These are phyloP conservation scores for Siniperca undulata DNA, from an alignment of 2,797 vertebrate species.

Conservation along the genomic window DNA sequence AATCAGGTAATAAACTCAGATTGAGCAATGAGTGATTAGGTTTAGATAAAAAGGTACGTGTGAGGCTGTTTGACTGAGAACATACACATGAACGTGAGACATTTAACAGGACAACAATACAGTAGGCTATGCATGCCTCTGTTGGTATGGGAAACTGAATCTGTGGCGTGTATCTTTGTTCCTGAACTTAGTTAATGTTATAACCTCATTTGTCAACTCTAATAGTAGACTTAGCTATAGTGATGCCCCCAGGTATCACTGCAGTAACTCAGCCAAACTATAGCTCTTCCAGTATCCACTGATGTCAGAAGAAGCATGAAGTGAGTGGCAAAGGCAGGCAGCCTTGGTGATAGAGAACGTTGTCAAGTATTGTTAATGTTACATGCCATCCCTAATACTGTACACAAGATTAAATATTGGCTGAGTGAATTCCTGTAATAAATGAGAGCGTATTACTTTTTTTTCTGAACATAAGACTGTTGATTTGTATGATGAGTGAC, in stretches of 20 bases:
- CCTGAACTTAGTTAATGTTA: conserved; percentile 33
- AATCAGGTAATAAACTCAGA: conserved; percentile 47
- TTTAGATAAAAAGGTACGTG: conserved; percentile 11
- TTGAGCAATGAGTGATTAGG: conserved; percentile 36
- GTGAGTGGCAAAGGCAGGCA: conserved; percentile 36
- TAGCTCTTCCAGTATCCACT: conserved; percentile 1
- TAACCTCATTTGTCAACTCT: conserved; percentile 44
- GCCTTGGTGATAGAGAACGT: conserved; percentile 38
- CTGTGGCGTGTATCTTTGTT: background rate
- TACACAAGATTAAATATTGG: conserved; percentile 48
- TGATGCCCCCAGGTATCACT: conserved; percentile 39
- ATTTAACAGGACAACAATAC: background rate
- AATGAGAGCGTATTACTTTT: conserved; percentile 15
- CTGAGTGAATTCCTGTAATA: conserved; percentile 48
- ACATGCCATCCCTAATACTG: conserved; percentile 51
- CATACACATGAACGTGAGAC: background rate
- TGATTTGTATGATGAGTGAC: conserved; percentile 47
- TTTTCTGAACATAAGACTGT: conserved; percentile 14
- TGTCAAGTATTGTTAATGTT: conserved; percentile 68
- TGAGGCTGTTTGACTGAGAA: conserved; percentile 10
- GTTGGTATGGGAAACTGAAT: conserved; percentile 10
- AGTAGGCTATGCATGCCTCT: background rate
- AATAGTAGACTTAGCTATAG: conserved; percentile 2
- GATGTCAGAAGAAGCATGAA: conserved; percentile 22
- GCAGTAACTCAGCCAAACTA: conserved; percentile 37